Evolutionary conservation across 2,888 invertebrate species (phyloP).

Genomic region (Oscheius onirici): DNA sequence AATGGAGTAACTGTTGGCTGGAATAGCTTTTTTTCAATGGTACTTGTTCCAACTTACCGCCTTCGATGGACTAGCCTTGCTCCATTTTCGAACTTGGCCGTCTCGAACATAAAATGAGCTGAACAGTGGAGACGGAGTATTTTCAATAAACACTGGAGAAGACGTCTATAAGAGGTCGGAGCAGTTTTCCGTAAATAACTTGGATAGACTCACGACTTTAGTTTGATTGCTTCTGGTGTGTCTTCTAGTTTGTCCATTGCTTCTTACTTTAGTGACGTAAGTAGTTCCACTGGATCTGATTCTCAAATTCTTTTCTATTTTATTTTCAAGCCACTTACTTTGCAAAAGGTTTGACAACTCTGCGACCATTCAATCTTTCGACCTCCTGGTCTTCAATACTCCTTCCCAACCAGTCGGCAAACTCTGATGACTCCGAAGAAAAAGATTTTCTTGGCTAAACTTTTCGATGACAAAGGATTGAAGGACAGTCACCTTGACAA

Average conservation of each 20-base stretch:
- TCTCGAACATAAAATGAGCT: background rate
- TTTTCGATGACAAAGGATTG: no score
- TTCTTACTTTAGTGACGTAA: background rate
- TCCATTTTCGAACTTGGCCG: conserved; percentile 9
- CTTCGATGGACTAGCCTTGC: background rate
- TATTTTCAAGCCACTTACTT: background rate
- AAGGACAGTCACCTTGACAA: no score
- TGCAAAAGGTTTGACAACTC: background rate
- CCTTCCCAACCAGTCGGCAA: conserved; percentile 14
- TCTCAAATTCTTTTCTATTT: background rate
- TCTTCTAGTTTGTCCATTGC: background rate
- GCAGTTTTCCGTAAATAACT: background rate
- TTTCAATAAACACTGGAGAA: conserved; percentile 1
- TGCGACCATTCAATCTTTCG: background rate
- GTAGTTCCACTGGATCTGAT: conserved; percentile 17
- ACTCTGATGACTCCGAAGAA: conserved; percentile 9
- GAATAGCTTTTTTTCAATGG: background rate
- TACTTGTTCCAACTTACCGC: background rate
- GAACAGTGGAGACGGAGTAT: background rate
- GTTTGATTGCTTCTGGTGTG: background rate
- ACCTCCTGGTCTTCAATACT: conserved; percentile 23
- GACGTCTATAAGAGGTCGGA: conserved; percentile 1
- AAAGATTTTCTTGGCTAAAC: background rate
- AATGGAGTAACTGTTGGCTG: background rate
- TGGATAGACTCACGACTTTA: background rate